phyloP scores from a whole-genome alignment of 2,888 invertebrate genomes.

The Alcis repandata region DNA sequence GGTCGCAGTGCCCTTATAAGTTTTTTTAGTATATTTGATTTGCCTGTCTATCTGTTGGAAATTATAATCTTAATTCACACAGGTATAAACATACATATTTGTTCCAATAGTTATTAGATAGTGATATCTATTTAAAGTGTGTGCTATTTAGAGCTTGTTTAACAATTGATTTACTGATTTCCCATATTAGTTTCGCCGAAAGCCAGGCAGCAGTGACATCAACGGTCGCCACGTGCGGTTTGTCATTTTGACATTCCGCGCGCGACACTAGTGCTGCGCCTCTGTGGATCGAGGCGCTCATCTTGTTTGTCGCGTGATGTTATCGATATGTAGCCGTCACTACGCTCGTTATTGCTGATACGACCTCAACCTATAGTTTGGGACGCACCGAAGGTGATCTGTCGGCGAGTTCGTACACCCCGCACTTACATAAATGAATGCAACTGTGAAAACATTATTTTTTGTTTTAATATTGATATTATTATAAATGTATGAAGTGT shows the following conservation, averaged over 20 bases:
- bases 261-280: slow-evolving; percentile 41
- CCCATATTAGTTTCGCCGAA: slow-evolving; percentile 19
- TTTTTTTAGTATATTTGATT: neutral
- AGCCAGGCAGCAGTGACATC: slow-evolving; percentile 24
- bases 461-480: slow-evolving; percentile 59
- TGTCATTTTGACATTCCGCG: slow-evolving; percentile 66
- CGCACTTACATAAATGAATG: slow-evolving; percentile 78
- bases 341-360: slow-evolving; percentile 66
- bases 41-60: slow-evolving; percentile 1
- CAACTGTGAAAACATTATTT: slow-evolving; percentile 71
- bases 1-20: neutral
- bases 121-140: too few relatives aligned
- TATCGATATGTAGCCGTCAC: slow-evolving; percentile 71
- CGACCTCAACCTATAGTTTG: slow-evolving; percentile 82
- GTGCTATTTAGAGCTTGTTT: too few relatives aligned
- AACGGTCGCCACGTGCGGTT: slow-evolving; percentile 43
- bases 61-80: neutral
- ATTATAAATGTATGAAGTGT: slow-evolving; percentile 51
- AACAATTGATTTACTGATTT: slow-evolving; percentile 26
- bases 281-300: slow-evolving; percentile 55
- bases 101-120: too few relatives aligned
- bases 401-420: slow-evolving; percentile 74
- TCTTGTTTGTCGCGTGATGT: slow-evolving; percentile 72
- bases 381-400: slow-evolving; percentile 80
- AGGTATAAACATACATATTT: too few relatives aligned